Conservation (phyloP, 2,113 vertebrate species). For the Colossoma macropomum region DNA sequence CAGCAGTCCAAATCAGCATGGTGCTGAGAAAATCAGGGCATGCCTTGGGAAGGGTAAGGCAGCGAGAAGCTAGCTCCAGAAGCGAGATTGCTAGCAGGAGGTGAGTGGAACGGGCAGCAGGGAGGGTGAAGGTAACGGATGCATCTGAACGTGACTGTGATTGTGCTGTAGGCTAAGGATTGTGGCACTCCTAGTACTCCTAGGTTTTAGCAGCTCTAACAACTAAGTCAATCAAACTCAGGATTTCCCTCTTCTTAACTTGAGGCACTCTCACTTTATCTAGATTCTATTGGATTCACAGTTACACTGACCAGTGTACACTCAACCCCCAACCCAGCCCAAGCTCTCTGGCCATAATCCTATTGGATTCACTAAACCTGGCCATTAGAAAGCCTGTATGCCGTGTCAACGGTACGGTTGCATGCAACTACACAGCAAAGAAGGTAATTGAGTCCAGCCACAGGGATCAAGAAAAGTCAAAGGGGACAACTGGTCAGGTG, state of each 20-base stretch:
- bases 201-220: slow-evolving; percentile 60
- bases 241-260: slow-evolving; percentile 61
- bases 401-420: background rate
- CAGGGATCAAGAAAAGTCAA: background rate
- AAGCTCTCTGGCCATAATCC: slow-evolving; percentile 9
- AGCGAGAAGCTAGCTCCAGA: background rate
- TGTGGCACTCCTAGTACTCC: background rate
- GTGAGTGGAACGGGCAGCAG: background rate
- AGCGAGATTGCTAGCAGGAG: background rate
- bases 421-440: background rate
- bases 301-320: background rate
- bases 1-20: slow-evolving; percentile 35
- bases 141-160: background rate
- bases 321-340: background rate
- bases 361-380: slow-evolving; percentile 16
- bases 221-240: slow-evolving; percentile 63
- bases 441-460: background rate
- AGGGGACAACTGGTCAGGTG: background rate
- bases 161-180: background rate
- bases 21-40: slow-evolving; percentile 38
- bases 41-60: slow-evolving; percentile 7
- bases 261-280: background rate
- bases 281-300: background rate
- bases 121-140: background rate
- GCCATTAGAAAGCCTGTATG: background rate